A percentile compares a stretch with the other conserved stretches of the same genome.
Evolutionary conservation across 2,797 vertebrate species (phyloP).

Genomic region (Anolis apletophallus): DNA sequence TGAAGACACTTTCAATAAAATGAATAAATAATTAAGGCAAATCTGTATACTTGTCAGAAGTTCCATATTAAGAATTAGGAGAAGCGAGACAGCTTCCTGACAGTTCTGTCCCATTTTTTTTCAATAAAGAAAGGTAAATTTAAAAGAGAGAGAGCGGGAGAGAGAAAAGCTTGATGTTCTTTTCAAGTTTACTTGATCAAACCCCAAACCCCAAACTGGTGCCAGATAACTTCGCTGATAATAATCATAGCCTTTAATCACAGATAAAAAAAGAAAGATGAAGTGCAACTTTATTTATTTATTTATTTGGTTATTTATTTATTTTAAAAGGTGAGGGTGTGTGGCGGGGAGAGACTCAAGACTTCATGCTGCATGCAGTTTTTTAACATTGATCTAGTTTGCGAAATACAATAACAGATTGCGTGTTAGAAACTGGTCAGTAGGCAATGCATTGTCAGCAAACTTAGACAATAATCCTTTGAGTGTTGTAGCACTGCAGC

Average conservation of each 20-base stretch:
- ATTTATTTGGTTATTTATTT: slow-evolving; percentile 37
- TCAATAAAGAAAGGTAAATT: slow-evolving; percentile 73
- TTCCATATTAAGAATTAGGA: slow-evolving; percentile 76
- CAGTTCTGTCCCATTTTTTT: slow-evolving; percentile 69
- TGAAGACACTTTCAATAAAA: slow-evolving; percentile 79
- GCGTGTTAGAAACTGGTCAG: slow-evolving; percentile 78
- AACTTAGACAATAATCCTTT: slow-evolving; percentile 74
- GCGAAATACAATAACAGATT: slow-evolving; percentile 76
- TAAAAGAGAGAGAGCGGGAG: neutral
- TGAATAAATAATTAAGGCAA: slow-evolving; percentile 85
- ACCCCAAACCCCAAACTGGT: slow-evolving; percentile 70
- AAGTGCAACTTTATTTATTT: slow-evolving; percentile 30
- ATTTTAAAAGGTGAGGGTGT: slow-evolving; percentile 52
- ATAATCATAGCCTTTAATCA: slow-evolving; percentile 80
- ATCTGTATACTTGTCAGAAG: slow-evolving; percentile 82
- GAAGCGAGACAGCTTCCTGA: slow-evolving; percentile 76
- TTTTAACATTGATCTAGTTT: slow-evolving; percentile 72
- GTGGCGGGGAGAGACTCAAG: slow-evolving; percentile 40
- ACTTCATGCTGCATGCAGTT: slow-evolving; percentile 71
- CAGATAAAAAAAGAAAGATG: slow-evolving; percentile 65
- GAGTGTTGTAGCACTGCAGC: slow-evolving; percentile 68
- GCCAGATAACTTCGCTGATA: slow-evolving; percentile 76
- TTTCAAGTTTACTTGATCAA: slow-evolving; percentile 83
- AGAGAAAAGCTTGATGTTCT: slow-evolving; percentile 68
- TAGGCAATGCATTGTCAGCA: slow-evolving; percentile 75